Evolutionary conservation across 2,888 invertebrate genomes (phyloP).

Genomic region (Drymonia ruficornis): DNA sequence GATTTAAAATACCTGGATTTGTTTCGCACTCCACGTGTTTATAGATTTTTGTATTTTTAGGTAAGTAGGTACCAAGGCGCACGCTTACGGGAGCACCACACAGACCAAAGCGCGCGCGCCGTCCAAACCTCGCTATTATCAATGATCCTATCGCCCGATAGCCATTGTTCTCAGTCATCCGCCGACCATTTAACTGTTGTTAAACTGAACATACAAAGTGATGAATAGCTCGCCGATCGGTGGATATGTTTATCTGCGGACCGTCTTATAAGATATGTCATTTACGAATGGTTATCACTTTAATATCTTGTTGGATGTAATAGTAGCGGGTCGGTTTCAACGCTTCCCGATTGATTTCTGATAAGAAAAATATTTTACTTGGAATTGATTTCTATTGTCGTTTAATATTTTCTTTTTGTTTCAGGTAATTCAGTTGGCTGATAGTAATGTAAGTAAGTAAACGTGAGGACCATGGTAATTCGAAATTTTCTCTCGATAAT

Average conservation of each 20-base stretch:
- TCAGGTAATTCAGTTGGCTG: constrained; percentile 32
- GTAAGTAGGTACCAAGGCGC: not conserved
- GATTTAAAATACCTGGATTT: too few species aligned
- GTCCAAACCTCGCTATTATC: constrained; percentile 46
- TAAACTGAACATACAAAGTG: constrained; percentile 54
- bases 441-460: constrained; percentile 18
- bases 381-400: not conserved
- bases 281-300: constrained; percentile 36
- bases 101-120: constrained; percentile 18
- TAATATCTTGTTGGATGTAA: constrained; percentile 29
- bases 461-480: not conserved
- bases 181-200: constrained; percentile 58
- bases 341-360: constrained; percentile 30
- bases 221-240: constrained; percentile 53
- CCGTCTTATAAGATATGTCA: constrained; percentile 51
- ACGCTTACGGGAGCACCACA: not conserved
- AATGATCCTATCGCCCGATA: constrained; percentile 62
- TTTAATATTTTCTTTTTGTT: constrained; percentile 8
- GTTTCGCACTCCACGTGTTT: too few species aligned
- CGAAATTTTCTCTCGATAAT: too few species aligned
- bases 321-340: constrained; percentile 28
- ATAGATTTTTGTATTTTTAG: not conserved
- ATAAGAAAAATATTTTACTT: constrained; percentile 25
- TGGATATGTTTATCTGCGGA: constrained; percentile 55
- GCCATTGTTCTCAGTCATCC: constrained; percentile 67